Evolutionary conservation across 2,888 invertebrate species (phyloP), one percentile per base, ranked within the genome.

Genomic region (Antheraea yamamai): DNA sequence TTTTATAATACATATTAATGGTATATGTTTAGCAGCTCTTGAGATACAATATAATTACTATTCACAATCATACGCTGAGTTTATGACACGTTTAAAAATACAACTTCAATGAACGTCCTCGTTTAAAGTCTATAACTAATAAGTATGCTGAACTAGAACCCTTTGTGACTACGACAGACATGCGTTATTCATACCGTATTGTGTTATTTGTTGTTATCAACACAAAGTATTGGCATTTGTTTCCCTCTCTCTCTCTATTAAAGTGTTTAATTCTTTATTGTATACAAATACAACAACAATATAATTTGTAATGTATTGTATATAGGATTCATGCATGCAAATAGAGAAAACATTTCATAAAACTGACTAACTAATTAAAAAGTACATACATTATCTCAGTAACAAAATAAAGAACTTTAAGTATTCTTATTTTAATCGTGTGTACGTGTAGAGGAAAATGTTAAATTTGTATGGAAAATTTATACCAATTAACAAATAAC

Each of bases 401-500:
- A 18, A 4, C 10, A 47, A 47, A 47, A 47, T 47, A 47, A 47
- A 47, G 47, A 47, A 47, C 47, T 47, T 47, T 47, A 12, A 47
- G 47, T 47, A 47, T 47, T 47, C 10, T 10, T 12, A 47, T 55
- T 55, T 55, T 55, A 18, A 18, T 20, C 20, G 1, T 55, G 55
- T 7, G 47, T 58, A n/a, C 58, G 6, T 10, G 20, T 68, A 20
- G 68, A 61, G 72, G 74, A 74, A 72, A 74, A 71, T 35, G 64
- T 52, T 18, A 68, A 68, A 20, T 68, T 23, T 73, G 26, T 35
- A 72, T 78, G 75, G 82, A 80, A 83, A 81, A 79, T 73, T 78
- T 82, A 79, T 74, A 78, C 76, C 82, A 84, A 86, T 83, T 76
- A 73, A 76, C 74, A 74, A 76, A 76, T 71, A 76, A 78, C 79